Conservation (phyloP, 2,888 invertebrate genomes). For the Meghimatium bilineatum region DNA sequence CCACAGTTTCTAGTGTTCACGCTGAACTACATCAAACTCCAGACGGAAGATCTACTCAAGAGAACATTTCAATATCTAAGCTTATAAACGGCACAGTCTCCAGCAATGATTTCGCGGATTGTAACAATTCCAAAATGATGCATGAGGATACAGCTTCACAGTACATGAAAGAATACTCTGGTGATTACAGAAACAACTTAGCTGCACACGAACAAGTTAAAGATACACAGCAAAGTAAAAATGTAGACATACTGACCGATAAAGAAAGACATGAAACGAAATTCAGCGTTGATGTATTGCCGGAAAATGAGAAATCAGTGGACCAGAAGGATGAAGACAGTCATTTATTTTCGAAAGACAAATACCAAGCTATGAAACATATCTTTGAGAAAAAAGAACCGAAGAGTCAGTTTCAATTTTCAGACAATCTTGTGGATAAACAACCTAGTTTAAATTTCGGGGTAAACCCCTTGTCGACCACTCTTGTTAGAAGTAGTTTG, state of each 20-base stretch:
- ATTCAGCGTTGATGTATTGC: neutral
- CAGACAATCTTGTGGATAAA: neutral
- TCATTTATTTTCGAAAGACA: conserved; percentile 6
- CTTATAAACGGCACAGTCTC: no score
- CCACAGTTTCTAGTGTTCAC: no score
- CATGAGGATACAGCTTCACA: neutral
- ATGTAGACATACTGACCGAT: neutral
- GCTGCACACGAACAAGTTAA: neutral
- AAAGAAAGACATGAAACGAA: neutral
- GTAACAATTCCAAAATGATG: neutral
- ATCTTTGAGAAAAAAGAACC: conserved; percentile 3
- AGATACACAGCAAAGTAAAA: neutral
- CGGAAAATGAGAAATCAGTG: neutral
- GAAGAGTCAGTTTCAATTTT: neutral
- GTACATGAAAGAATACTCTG: neutral
- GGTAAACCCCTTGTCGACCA: neutral
- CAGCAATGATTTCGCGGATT: neutral
- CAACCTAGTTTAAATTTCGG: neutral
- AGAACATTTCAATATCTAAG: neutral
- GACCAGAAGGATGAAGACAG: neutral
- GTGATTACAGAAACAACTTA: neutral
- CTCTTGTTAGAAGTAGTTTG: neutral
- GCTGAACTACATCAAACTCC: no score
- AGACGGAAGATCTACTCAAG: neutral
- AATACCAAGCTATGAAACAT: conserved; percentile 14